Evolutionary conservation across 2,888 invertebrate species (phyloP), one percentile per base, ranked within the genome.

Genomic region (Clanis bilineata): DNA sequence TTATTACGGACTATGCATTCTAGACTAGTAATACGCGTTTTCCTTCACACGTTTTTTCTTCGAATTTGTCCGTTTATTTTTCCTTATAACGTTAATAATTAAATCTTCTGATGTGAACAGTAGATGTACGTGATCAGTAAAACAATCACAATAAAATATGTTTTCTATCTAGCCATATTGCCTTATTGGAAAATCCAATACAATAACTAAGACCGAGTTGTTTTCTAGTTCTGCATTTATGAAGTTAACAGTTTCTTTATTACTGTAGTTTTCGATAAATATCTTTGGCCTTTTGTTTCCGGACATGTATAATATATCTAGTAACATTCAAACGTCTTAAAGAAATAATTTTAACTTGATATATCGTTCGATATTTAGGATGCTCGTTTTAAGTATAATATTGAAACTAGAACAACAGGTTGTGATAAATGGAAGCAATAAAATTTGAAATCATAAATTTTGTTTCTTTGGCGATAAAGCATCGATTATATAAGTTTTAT

Each of bases 1-100:
- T 68, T 62, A 61, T 62, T 32, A 58, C 28, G 28, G 22, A 56
- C 32, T 62, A 25, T 32, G 58, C 59, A 62, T 60, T 61, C 44
- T 47, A n/a, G 58, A 28, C 56, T 56, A 18, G 39, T 47, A 15
- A 38, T 23, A 32, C 23, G 22, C 18, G 45, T 55, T 62, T 59
- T 21, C 25, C 18, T 39, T 59, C 59, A 47, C 55, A 59, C 39
- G 25, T 23, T 58, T 51, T 36, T 10, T 51, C n/a, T n/a, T n/a
- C n/a, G n/a, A n/a, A n/a, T n/a, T n/a, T n/a, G n/a, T n/a, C n/a
- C 25, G 18, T 28, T 18, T 1, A 2, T 32, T 3, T 6, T 32
- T 9, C 32, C 4, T n/a, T n/a, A n/a, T n/a, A n/a, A n/a, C n/a
- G n/a, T n/a, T n/a, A n/a, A n/a, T n/a, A n/a, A n/a, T n/a, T n/a